Percentiles rank a stretch among this genome's conserved stretches.
Evolutionary conservation across 2,797 vertebrate genomes (phyloP).

Genomic region (Mus spretus): DNA sequence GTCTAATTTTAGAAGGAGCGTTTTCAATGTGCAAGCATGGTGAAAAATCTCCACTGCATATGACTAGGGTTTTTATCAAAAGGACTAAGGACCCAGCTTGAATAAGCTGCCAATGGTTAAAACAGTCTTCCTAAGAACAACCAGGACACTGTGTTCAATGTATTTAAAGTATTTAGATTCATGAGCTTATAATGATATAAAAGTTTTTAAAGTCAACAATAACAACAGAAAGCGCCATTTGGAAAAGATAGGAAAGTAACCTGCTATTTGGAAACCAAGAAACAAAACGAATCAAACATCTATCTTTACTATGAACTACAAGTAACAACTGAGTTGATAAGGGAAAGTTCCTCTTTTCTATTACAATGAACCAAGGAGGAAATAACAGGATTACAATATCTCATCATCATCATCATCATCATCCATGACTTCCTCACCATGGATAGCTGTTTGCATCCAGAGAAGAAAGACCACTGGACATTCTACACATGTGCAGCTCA

Average conservation of each 20-base stretch:
- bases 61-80: neutral
- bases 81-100: neutral
- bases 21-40: neutral
- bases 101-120: neutral
- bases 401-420: neutral
- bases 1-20: neutral
- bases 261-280: neutral
- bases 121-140: neutral
- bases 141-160: neutral
- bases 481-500: neutral
- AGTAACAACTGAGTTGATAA: neutral
- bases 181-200: constrained; percentile 1
- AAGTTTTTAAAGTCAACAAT: neutral
- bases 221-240: neutral
- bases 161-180: constrained; percentile 1
- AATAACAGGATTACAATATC: neutral
- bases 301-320: neutral
- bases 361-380: neutral
- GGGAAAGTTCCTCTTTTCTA: neutral
- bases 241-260: neutral
- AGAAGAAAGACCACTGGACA: neutral
- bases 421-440: neutral
- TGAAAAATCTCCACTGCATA: neutral
- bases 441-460: neutral
- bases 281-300: neutral